phyloP scores from a whole-genome alignment of 2,797 vertebrate species.

The Semotilus atromaculatus region DNA sequence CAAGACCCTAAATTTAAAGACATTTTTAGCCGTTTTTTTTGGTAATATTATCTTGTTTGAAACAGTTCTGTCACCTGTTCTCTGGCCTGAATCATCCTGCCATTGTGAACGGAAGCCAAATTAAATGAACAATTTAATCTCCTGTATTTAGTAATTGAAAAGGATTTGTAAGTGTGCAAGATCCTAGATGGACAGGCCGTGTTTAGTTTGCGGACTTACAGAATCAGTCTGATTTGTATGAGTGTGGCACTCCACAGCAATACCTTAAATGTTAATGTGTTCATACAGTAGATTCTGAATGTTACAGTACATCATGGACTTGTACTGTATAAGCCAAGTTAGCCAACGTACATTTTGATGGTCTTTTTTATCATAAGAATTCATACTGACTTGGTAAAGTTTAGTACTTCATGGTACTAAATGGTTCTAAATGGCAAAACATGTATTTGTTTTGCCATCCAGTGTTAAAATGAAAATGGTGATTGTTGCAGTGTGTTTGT shows the following conservation, averaged over 20 bases:
- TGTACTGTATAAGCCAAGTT: not conserved
- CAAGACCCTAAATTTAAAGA: not conserved
- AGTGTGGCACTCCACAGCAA: not conserved
- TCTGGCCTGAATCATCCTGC: not conserved
- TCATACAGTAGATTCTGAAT: not conserved
- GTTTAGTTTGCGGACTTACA: constrained; percentile 8
- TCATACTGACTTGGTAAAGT: not conserved
- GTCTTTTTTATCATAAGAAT: not conserved
- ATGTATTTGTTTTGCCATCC: not conserved
- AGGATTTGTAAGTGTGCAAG: constrained; percentile 9
- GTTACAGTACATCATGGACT: not conserved
- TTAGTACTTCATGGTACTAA: not conserved
- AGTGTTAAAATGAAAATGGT: not conserved
- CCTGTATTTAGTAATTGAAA: constrained; percentile 12
- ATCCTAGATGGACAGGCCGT: not conserved
- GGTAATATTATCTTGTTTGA: not conserved
- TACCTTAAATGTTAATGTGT: not conserved
- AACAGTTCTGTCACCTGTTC: not conserved
- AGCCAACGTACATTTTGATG: not conserved
- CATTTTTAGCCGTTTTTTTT: not conserved
- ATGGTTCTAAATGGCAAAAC: not conserved
- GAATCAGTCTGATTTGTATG: constrained; percentile 7
- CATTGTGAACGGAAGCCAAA: constrained; percentile 1
- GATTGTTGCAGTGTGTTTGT: not conserved
- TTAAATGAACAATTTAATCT: constrained; percentile 28